phyloP scores from a whole-genome alignment of 1,140 invertebrate genomes.

The Solenopsis invicta region DNA sequence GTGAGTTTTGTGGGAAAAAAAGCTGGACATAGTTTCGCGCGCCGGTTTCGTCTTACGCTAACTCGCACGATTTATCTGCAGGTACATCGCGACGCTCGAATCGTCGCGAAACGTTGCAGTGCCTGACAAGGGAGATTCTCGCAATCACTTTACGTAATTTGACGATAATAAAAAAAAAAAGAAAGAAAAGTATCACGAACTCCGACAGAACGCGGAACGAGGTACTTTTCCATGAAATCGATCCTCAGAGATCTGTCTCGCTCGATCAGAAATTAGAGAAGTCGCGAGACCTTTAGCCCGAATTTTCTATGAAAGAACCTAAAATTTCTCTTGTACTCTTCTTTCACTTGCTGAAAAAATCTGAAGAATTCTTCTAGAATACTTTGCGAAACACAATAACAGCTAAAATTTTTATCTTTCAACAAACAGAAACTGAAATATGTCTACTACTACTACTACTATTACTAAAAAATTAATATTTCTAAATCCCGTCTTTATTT shows the following conservation, averaged over 20 bases:
- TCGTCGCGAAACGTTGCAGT: constrained; percentile 61
- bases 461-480: not conserved
- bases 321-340: constrained; percentile 13
- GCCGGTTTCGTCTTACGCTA: constrained; percentile 80
- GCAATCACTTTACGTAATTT: constrained; percentile 64
- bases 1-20: constrained; percentile 86
- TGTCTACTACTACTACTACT: not conserved
- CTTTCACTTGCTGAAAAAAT: not conserved
- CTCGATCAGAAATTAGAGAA: constrained; percentile 51
- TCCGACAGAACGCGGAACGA: constrained; percentile 22
- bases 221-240: constrained; percentile 45
- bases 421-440: not conserved
- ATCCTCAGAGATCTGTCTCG: constrained; percentile 29
- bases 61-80: constrained; percentile 82
- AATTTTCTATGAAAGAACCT: constrained; percentile 42
- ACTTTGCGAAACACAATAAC: not conserved
- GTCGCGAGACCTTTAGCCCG: constrained; percentile 33
- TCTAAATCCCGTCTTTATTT: not conserved
- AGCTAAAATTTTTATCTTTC: not conserved
- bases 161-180: constrained; percentile 42
- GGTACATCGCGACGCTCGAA: constrained; percentile 72
- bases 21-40: constrained; percentile 77
- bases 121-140: constrained; percentile 67
- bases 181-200: not conserved
- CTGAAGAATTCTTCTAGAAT: not conserved